These are phyloP conservation scores for Odontocolon sp. DNA, from an alignment of 2,888 invertebrate species.

Conservation along the genomic window DNA sequence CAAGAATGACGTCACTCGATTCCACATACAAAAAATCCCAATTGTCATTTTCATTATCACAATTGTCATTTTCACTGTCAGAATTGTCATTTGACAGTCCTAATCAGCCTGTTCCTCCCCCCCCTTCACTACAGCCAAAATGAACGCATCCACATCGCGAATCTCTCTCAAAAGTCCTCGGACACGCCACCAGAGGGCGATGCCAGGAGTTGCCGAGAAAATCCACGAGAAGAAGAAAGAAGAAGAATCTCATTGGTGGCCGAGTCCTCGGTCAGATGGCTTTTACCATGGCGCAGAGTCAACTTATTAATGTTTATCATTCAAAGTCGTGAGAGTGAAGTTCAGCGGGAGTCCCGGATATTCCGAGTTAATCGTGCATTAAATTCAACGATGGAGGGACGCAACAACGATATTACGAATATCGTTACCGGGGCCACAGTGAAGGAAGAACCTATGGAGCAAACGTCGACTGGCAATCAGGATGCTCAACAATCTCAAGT, in stretches of 20 bases:
- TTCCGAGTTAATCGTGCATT: not conserved
- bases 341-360: conserved; percentile 3
- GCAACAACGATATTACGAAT: conserved; percentile 65
- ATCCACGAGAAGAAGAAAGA: too few relatives aligned
- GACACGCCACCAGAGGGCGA: too few relatives aligned
- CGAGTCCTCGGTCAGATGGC: conserved; percentile 46
- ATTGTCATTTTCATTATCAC: too few relatives aligned
- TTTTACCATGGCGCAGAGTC: conserved; percentile 50
- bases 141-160: too few relatives aligned
- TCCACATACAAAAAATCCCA: too few relatives aligned
- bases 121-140: too few relatives aligned
- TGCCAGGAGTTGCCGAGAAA: too few relatives aligned
- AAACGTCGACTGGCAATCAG: conserved; percentile 64
- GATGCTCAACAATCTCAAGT: conserved; percentile 69
- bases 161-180: too few relatives aligned
- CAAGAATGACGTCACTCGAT: too few relatives aligned
- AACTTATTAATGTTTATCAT: conserved; percentile 51
- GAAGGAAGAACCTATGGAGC: conserved; percentile 76
- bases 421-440: conserved; percentile 67
- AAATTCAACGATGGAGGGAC: conserved; percentile 55
- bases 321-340: conserved; percentile 31
- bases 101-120: too few relatives aligned
- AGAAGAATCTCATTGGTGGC: conserved; percentile 36
- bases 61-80: too few relatives aligned
- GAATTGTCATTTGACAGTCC: too few relatives aligned